A percentile compares a stretch with the other conserved stretches of the same genome.
Evolutionary conservation across 2,113 vertebrate genomes (phyloP).

Genomic region (Zosterops borbonicus): DNA sequence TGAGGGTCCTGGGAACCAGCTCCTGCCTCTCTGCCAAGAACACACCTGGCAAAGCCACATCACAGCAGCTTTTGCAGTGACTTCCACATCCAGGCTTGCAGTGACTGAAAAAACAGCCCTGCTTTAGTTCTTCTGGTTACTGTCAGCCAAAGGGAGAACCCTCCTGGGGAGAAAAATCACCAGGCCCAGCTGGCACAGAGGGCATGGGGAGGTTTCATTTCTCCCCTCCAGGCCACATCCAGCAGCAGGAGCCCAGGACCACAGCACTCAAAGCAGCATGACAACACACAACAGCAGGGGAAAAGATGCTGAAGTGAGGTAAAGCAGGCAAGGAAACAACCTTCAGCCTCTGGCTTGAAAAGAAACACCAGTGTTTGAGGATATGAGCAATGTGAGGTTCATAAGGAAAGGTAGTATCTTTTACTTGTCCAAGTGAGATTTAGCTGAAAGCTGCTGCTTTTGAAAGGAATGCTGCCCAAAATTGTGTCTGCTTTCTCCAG

Average conservation of each 20-base stretch:
- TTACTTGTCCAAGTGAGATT: background rate
- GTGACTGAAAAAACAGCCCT: background rate
- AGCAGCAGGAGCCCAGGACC: background rate
- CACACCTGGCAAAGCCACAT: background rate
- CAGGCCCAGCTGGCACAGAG: background rate
- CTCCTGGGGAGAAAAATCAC: background rate
- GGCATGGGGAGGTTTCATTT: background rate
- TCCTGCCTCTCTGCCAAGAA: background rate
- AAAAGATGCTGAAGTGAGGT: background rate
- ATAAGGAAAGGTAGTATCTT: background rate
- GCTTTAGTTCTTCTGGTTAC: background rate
- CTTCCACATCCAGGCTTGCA: background rate
- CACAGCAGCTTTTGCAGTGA: background rate
- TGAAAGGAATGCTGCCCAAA: background rate
- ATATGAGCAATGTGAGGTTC: background rate
- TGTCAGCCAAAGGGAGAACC: background rate
- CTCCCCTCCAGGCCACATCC: background rate
- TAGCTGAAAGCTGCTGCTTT: constrained; percentile 2
- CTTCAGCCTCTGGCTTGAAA: background rate
- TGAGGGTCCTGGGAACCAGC: background rate
- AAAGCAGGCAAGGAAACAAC: background rate
- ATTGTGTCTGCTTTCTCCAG: background rate
- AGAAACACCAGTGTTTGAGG: background rate
- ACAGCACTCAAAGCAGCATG: background rate
- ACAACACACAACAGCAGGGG: background rate